A percentile compares a stretch with the other conserved stretches of the same genome.
phyloP scores from a whole-genome alignment of 2,113 vertebrate genomes.

The Himantopus leucocephalus region DNA sequence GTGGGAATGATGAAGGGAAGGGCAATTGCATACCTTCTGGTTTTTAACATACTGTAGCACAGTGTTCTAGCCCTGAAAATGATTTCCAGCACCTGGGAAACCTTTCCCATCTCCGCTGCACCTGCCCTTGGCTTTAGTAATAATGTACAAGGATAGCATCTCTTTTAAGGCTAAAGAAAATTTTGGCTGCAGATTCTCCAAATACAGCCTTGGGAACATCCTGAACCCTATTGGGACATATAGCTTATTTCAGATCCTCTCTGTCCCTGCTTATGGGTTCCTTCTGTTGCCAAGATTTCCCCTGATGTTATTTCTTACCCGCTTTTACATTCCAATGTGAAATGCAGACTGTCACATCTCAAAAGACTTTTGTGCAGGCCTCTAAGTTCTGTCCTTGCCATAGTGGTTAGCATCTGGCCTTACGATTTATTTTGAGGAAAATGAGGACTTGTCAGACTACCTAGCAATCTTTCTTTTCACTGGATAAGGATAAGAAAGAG shows the following conservation, averaged over 20 bases:
- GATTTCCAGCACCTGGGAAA: not conserved
- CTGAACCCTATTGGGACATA: not conserved
- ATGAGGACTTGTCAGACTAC: not conserved
- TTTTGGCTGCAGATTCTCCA: not conserved
- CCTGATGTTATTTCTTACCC: not conserved
- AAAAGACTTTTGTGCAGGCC: not conserved
- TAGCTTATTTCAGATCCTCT: not conserved
- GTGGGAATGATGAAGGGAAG: not conserved
- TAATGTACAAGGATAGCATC: not conserved
- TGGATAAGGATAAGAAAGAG: not conserved
- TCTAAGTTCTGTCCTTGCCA: not conserved
- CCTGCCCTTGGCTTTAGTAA: not conserved
- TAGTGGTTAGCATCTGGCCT: not conserved
- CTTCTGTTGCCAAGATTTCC: not conserved
- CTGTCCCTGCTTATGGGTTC: not conserved
- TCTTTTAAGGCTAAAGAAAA: not conserved
- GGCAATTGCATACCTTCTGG: not conserved
- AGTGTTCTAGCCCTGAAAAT: not conserved
- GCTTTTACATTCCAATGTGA: not conserved
- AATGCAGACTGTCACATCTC: not conserved
- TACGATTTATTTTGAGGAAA: not conserved
- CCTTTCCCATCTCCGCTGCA: not conserved
- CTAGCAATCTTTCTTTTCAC: not conserved
- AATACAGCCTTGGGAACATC: not conserved
- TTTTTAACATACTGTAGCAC: accelerated